Evolutionary conservation across 2,113 vertebrate genomes (phyloP), one percentile per base, ranked within the genome.

Genomic region (Callipepla squamata): DNA sequence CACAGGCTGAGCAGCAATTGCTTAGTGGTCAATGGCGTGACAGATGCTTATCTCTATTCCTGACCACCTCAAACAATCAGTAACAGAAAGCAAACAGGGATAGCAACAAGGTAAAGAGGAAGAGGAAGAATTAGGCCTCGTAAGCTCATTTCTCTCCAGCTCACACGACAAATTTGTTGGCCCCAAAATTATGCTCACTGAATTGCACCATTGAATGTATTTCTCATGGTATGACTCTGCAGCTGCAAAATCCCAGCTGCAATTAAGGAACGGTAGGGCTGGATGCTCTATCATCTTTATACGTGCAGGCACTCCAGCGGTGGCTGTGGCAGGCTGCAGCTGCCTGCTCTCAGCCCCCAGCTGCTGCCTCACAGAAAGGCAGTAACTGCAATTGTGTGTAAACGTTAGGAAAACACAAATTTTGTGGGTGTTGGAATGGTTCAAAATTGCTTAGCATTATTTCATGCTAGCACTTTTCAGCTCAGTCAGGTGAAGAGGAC

Each of bases 211-310:
- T 5, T 85, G 95, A 96, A 90, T 91, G 75, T 93, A 50, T 95
- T 87, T 92, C 96, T 96, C 85, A 30, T 66, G 78, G 94, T 90
- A 88, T 89, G 92, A 95, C 87, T 94, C 90, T 84, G 85, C 96
- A 96, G 97, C 97, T 97, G 97, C 97, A 97, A 94, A 82, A 58
- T 80, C 75, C 94, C 94, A 97, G 89, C 92, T 96, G 95, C 97
- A 95, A 96, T 97, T 94, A 97, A 96, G 85, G 50, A 85, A 38
- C 74, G 19, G 70, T 28, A 48, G 58, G 95, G 73, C 90, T 96
- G 85, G 92, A 76, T 86, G 42, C 80, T 92, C 45, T 9, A 81
- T 97, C 95, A 89, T 74, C 90, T 92, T 92, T 94, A 9, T 73
- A 40, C 50, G 26, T 21, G 51, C 66, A 87, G 92, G 63, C 94